Evolutionary conservation across 2,797 vertebrate genomes (phyloP).

Genomic region (Eupleurogrammus muticus): DNA sequence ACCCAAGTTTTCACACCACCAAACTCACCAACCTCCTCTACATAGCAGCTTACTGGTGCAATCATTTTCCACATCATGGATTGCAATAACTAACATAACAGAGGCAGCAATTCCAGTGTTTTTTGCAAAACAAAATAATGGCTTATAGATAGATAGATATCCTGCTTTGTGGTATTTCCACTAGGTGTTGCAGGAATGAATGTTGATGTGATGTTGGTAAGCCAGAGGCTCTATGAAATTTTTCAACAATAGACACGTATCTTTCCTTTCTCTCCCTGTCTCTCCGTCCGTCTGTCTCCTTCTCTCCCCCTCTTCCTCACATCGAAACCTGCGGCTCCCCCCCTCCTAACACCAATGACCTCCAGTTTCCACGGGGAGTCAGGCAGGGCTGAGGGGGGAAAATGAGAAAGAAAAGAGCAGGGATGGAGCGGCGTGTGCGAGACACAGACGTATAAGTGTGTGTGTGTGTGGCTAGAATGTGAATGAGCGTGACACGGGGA

Average conservation of each 20-base stretch:
- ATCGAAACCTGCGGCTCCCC: constrained; percentile 55
- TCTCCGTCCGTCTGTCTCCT: too few species aligned
- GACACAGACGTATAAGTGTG: constrained; percentile 27
- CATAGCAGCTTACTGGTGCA: background rate
- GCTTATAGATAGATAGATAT: background rate
- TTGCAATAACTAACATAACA: background rate
- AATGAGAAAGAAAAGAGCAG: constrained; percentile 74
- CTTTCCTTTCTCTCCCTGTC: constrained; percentile 46
- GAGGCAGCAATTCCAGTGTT: background rate
- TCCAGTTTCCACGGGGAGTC: constrained; percentile 71
- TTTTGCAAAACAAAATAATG: background rate
- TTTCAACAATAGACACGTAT: constrained; percentile 63
- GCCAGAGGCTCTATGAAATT: constrained; percentile 60
- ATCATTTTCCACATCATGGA: background rate
- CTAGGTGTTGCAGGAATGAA: constrained; percentile 30
- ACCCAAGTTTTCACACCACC: background rate
- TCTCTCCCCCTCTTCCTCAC: constrained; percentile 39
- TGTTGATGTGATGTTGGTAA: constrained; percentile 42
- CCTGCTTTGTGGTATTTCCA: constrained; percentile 34
- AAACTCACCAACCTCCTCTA: background rate
- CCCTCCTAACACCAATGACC: constrained; percentile 70
- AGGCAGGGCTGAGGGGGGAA: constrained; percentile 54
- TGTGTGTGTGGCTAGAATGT: constrained; percentile 62
- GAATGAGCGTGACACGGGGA: constrained; percentile 63
- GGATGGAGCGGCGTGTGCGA: constrained; percentile 8